These are phyloP conservation scores for Hipposideros armiger DNA, from an alignment of 2,113 vertebrate species.

Conservation along the genomic window DNA sequence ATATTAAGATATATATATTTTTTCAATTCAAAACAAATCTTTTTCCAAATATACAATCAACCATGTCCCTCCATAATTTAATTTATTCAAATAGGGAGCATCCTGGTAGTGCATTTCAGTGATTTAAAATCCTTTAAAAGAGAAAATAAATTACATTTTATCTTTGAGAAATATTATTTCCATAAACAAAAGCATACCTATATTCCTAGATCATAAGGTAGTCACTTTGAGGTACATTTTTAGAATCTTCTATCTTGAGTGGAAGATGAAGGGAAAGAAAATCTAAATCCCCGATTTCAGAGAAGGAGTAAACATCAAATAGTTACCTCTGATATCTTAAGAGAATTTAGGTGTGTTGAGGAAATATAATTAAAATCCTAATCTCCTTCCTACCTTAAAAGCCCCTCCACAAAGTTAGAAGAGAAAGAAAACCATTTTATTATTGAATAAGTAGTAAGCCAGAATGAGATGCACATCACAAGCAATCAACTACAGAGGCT, in stretches of 20 bases:
- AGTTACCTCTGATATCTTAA: not conserved
- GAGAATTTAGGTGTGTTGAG: not conserved
- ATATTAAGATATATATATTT: not conserved
- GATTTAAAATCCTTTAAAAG: not conserved
- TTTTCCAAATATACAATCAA: not conserved
- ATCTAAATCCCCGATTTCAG: not conserved
- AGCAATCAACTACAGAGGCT: not conserved
- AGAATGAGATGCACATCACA: not conserved
- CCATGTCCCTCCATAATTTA: slow-evolving; percentile 11
- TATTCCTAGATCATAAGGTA: not conserved
- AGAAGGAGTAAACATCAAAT: not conserved
- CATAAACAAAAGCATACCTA: not conserved
- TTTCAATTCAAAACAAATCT: slow-evolving; percentile 26
- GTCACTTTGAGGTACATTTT: not conserved
- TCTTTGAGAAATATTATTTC: slow-evolving; percentile 43
- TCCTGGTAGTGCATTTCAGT: not conserved
- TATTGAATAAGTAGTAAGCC: not conserved
- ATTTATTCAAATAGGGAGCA: not conserved
- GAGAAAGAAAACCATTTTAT: not conserved
- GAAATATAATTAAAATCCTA: slow-evolving; percentile 12
- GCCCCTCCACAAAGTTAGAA: not conserved
- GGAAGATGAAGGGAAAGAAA: not conserved
- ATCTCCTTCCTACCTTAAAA: not conserved
- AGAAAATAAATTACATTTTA: not conserved
- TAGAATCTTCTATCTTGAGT: not conserved